A percentile compares a stretch with the other conserved stretches of the same genome.
Evolutionary conservation across 2,797 vertebrate genomes (phyloP).

Genomic region (Ara ararauna): DNA sequence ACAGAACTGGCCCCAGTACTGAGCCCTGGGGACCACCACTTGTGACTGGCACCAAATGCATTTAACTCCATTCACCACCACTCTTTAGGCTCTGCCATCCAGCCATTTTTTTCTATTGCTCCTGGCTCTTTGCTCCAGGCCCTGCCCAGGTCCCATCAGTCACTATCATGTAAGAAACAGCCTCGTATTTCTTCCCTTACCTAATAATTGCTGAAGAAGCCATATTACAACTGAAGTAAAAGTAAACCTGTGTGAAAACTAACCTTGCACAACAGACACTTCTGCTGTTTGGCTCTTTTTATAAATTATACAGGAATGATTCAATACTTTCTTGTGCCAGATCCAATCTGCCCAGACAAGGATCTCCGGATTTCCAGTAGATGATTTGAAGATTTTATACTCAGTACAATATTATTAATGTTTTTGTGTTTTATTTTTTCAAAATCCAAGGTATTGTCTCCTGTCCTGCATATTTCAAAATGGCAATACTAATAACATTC

Average conservation of each 20-base stretch:
- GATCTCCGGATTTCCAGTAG: background rate
- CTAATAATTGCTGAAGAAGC: background rate
- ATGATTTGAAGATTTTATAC: background rate
- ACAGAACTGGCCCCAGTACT: background rate
- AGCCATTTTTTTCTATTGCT: background rate
- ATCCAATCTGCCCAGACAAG: background rate
- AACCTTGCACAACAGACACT: background rate
- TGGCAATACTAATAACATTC: background rate
- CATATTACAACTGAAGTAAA: background rate
- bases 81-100: background rate
- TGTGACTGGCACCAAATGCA: background rate
- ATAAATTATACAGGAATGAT: background rate
- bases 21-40: background rate
- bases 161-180: fast-evolving
- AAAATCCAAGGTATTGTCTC: background rate
- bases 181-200: background rate
- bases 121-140: background rate
- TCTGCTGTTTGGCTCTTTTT: background rate
- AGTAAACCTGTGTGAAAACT: background rate
- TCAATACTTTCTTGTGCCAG: background rate
- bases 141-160: background rate
- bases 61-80: background rate
- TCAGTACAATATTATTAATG: background rate
- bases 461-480: background rate
- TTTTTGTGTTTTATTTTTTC: fast-evolving